Evolutionary conservation across 2,113 vertebrate genomes (phyloP).

Genomic region (Oriolus oriolus): DNA sequence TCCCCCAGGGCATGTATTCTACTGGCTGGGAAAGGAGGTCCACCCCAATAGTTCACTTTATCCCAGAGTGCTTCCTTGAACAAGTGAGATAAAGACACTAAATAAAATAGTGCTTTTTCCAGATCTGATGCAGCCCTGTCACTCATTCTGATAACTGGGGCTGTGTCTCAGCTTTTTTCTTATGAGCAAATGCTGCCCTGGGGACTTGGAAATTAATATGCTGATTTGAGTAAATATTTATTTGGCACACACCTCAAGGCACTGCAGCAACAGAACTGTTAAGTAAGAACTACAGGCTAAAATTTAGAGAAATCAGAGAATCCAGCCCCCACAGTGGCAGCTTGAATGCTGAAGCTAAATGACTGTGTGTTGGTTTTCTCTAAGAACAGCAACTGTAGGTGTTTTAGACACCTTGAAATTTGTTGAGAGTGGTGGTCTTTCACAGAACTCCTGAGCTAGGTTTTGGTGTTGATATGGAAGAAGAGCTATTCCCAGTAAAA

Average conservation of each 20-base stretch:
- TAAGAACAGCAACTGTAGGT: not conserved
- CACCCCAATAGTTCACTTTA: not conserved
- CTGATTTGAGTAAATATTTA: conserved; percentile 16
- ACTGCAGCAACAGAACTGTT: not conserved
- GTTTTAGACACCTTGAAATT: not conserved
- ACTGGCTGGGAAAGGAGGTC: not conserved
- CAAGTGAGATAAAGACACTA: not conserved
- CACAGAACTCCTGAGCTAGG: not conserved
- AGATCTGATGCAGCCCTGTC: not conserved
- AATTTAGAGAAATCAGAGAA: not conserved
- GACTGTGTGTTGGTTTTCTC: not conserved
- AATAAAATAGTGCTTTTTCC: not conserved
- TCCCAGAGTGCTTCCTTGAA: not conserved
- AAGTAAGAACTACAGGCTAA: not conserved
- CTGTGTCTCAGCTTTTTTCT: not conserved
- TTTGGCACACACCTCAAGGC: not conserved
- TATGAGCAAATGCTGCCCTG: not conserved
- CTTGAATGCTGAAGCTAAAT: not conserved
- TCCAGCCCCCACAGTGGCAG: not conserved
- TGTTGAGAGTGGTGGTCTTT: not conserved
- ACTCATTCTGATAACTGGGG: not conserved
- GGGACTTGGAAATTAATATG: not conserved
- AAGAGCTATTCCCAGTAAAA: not conserved
- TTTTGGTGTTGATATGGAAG: not conserved
- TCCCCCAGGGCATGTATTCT: not conserved